Percentiles rank a stretch among this genome's conserved stretches.
These are phyloP conservation scores for Psilopsiagon aurifrons DNA, from an alignment of 2,113 vertebrate genomes.

Conservation along the genomic window DNA sequence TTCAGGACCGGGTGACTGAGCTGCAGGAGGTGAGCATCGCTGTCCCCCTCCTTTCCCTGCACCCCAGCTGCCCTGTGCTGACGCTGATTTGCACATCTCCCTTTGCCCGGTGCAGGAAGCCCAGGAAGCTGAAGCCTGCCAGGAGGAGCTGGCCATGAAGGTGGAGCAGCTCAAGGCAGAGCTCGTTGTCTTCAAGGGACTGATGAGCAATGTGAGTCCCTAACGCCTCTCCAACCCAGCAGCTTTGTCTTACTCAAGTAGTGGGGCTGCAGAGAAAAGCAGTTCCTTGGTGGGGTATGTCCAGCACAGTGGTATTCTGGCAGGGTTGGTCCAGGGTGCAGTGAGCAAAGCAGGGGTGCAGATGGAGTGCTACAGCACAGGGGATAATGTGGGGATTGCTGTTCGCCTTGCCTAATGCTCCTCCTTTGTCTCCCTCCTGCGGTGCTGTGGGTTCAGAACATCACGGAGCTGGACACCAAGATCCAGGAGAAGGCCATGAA, in stretches of 20 bases:
- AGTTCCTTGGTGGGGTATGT: background rate
- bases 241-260: background rate
- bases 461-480: constrained; percentile 94
- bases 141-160: constrained; percentile 92
- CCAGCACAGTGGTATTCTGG: background rate
- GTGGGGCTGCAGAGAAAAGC: background rate
- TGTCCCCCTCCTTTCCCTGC: background rate
- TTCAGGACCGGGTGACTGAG: constrained; percentile 88
- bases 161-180: constrained; percentile 95
- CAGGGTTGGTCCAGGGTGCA: background rate
- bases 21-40: constrained; percentile 87
- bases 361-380: background rate
- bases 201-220: constrained; percentile 96
- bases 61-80: accelerated
- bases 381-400: accelerated
- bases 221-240: accelerated
- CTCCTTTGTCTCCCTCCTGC: background rate
- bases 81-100: background rate
- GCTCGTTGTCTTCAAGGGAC: constrained; percentile 95
- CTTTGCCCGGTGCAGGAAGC: constrained; percentile 78
- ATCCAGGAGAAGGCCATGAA: constrained; percentile 99
- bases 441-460: constrained; percentile 75
- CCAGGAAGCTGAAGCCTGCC: constrained; percentile 93
- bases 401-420: background rate
- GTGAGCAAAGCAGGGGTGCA: background rate